A percentile compares a stretch with the other conserved stretches of the same genome.
phyloP scores from a whole-genome alignment of 1,140 invertebrate species.

The Micrasema longulum region DNA sequence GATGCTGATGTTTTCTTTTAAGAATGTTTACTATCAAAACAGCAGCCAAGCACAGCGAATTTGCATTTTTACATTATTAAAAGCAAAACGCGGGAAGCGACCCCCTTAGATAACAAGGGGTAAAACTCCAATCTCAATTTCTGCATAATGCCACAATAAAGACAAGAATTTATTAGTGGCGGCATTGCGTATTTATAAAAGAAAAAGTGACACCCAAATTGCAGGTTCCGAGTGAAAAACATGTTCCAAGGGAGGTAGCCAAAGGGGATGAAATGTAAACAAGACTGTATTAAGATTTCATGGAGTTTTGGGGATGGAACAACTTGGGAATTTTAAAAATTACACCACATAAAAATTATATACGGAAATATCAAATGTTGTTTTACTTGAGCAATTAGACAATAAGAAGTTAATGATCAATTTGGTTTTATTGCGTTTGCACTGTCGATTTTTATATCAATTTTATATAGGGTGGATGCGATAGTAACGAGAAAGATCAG shows the following conservation, averaged over 20 bases:
- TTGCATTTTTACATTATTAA: constrained; percentile 52
- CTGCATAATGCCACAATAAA: constrained; percentile 40
- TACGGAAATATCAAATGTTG: too few relatives aligned
- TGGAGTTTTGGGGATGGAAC: background rate
- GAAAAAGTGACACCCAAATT: constrained; percentile 29
- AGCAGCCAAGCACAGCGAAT: constrained; percentile 22
- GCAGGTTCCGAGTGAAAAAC: constrained; percentile 19
- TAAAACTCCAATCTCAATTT: constrained; percentile 46
- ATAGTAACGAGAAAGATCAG: too few relatives aligned
- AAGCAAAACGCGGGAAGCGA: constrained; percentile 18
- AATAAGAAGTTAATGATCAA: too few relatives aligned
- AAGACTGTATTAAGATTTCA: constrained; percentile 20
- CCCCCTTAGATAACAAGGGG: constrained; percentile 11
- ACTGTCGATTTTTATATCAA: too few relatives aligned
- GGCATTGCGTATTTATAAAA: constrained; percentile 42
- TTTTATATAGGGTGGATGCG: too few relatives aligned
- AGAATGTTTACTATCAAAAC: background rate
- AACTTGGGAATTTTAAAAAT: constrained; percentile 1
- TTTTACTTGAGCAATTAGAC: too few relatives aligned
- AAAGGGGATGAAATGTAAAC: constrained; percentile 16
- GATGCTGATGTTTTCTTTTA: too few relatives aligned
- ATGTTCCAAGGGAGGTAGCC: background rate
- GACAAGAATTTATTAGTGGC: constrained; percentile 41
- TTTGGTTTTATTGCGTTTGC: too few relatives aligned
- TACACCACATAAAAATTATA: too few relatives aligned